Evolutionary conservation across 2,888 invertebrate genomes (phyloP).

Genomic region (Tetrapedia diversipes): DNA sequence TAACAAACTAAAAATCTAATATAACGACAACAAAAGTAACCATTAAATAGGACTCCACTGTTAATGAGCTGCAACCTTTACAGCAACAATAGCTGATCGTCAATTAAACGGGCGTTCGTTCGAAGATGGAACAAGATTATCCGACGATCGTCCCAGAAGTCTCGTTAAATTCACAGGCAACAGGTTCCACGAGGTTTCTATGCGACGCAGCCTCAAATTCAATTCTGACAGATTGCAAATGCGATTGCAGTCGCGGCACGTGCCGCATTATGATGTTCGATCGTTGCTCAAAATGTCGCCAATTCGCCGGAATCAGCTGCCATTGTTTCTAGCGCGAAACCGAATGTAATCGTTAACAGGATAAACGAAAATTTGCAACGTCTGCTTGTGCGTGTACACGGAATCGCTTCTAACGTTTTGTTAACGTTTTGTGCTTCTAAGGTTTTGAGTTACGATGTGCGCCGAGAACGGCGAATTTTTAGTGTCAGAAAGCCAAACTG

Average conservation of each 20-base stretch:
- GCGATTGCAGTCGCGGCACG: conserved; percentile 65
- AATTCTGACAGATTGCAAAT: conserved; percentile 64
- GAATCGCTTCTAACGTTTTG: no score
- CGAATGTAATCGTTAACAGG: conserved; percentile 33
- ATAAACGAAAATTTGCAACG: conserved; percentile 6
- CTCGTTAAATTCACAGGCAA: conserved; percentile 64
- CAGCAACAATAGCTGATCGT: not conserved
- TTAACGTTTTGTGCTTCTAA: no score
- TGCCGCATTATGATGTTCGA: conserved; percentile 61
- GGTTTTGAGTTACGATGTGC: no score
- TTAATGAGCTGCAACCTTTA: not conserved
- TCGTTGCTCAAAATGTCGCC: conserved; percentile 27
- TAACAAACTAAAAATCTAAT: no score
- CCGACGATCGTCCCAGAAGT: conserved; percentile 45
- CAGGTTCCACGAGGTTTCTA: conserved; percentile 66
- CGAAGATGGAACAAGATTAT: conserved; percentile 33
- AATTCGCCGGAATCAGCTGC: conserved; percentile 37
- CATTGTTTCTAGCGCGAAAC: conserved; percentile 35
- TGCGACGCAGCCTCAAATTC: conserved; percentile 60
- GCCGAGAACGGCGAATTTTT: no score
- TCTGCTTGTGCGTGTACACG: no score
- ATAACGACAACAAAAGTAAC: no score
- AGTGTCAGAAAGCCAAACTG: no score
- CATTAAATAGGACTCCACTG: not conserved
- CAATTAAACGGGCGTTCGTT: conserved; percentile 2